Evolutionary conservation across 1,140 invertebrate species (phyloP), one percentile per base, ranked within the genome.

Genomic region (Diachasmimorpha longicaudata): DNA sequence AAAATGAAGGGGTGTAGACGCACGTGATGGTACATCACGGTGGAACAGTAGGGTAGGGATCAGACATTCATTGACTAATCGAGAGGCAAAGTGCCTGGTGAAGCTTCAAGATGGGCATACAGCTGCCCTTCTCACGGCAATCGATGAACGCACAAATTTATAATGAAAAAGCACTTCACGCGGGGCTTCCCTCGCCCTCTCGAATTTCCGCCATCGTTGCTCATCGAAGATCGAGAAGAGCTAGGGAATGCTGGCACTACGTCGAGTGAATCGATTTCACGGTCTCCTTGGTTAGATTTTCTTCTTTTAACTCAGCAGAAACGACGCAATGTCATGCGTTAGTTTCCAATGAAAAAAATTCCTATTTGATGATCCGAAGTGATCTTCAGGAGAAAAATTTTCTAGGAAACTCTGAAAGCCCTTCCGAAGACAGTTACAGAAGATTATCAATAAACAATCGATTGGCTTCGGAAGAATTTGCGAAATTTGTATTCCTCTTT

Each of bases 61-160:
- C 72, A 63, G 58, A 23, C 55, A 73, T 58, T 75, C 68, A 70
- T 70, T 75, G 68, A 75, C 74, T 75, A 75, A 75, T 75, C 74
- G 52, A 75, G 48, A 73, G 39, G 58, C 36, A 73, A 73, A 58
- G 58, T 58, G 52, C 21, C 52, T 63, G 31, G 71, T 72, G 21
- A 11, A 23, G 48, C 6, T 52, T 52, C 48, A 55, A 63, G 31
- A 58, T 25, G 23, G 2, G 39, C 11, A 10, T 42, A 9, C 72
- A 63, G 31, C 44, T 74, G 72, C 66, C 25, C 52, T 63, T 75
- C 74, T 44, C 37, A 75, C 31, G 48, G 19, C 16, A 44, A 75
- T 75, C 74, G 31, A 75, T 75, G 69, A 75, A 63, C 67, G 48
- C 68, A 75, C 67, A 19, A 75, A 19, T 48, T 55, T 44, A 16